phyloP scores from a whole-genome alignment of 1,140 invertebrate genomes.

The Drosophila nigromelanica region DNA sequence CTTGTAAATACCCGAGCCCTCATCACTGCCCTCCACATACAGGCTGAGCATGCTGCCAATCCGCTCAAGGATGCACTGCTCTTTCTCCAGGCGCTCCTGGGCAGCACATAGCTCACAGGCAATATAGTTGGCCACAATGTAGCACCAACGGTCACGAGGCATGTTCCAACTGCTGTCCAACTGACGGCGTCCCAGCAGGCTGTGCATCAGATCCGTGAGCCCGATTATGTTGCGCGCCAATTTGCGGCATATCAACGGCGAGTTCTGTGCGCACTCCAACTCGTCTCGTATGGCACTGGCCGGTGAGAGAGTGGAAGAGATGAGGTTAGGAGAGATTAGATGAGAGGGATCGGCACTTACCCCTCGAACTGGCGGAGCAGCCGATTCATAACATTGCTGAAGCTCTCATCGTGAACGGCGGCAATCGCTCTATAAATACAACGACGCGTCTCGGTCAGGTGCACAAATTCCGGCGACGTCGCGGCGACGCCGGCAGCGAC shows the following conservation, averaged over 20 bases:
- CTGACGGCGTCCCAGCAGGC: constrained; percentile 12
- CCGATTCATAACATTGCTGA: constrained; percentile 51
- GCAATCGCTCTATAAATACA: constrained; percentile 66
- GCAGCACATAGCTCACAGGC: constrained; percentile 67
- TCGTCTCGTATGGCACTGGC: constrained; percentile 63
- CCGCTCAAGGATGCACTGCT: constrained; percentile 57
- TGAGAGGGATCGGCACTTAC: constrained; percentile 27
- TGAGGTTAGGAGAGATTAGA: neutral
- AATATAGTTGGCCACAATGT: constrained; percentile 70
- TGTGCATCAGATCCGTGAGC: constrained; percentile 57
- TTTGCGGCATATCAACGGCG: constrained; percentile 46
- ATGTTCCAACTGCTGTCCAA: constrained; percentile 8
- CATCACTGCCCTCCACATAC: constrained; percentile 46
- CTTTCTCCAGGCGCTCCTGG: constrained; percentile 43
- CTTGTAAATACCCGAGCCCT: constrained; percentile 33
- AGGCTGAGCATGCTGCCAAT: constrained; percentile 53
- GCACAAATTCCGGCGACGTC: constrained; percentile 51
- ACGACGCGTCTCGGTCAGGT: constrained; percentile 51
- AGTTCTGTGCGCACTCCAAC: constrained; percentile 53
- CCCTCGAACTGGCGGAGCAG: constrained; percentile 60
- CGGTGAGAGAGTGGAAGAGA: neutral
- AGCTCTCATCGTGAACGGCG: constrained; percentile 59
- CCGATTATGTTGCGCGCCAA: constrained; percentile 47
- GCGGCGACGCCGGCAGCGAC: constrained; percentile 8
- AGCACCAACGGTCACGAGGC: constrained; percentile 61